phyloP scores from a whole-genome alignment of 1,140 invertebrate species.

The Drosophila teissieri region DNA sequence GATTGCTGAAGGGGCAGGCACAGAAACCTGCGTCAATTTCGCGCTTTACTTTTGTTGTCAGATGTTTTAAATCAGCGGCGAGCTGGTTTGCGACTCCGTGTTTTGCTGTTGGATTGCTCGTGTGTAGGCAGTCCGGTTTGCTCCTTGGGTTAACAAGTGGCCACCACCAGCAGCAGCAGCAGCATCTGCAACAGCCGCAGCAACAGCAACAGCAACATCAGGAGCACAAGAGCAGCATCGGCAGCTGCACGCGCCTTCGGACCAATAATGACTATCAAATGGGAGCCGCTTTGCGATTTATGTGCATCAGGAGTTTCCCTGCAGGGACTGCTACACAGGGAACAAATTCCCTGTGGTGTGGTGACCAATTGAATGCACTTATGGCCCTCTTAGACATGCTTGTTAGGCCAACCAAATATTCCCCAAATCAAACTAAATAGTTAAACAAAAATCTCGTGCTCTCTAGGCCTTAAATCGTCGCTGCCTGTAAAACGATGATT shows the following conservation, averaged over 20 bases:
- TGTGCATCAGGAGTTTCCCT: constrained; percentile 60
- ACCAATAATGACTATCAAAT: constrained; percentile 80
- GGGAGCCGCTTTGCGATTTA: constrained; percentile 77
- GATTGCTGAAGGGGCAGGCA: constrained; percentile 18
- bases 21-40: constrained; percentile 80
- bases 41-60: constrained; percentile 83
- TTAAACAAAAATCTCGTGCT: too few relatives aligned
- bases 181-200: neutral
- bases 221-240: constrained; percentile 22
- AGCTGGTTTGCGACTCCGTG: constrained; percentile 39
- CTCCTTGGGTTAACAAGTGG: constrained; percentile 80
- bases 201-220: neutral
- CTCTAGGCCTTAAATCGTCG: too few relatives aligned
- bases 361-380: neutral
- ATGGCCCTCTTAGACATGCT: too few relatives aligned
- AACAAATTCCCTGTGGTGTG: neutral
- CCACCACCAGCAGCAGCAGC: constrained; percentile 50
- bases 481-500: too few relatives aligned
- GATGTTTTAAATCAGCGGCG: constrained; percentile 79
- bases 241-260: constrained; percentile 74
- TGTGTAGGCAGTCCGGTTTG: constrained; percentile 79
- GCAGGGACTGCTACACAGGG: constrained; percentile 2
- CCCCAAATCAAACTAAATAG: too few relatives aligned
- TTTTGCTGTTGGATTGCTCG: constrained; percentile 12
- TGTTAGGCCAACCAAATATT: too few relatives aligned